Evolutionary conservation across 2,113 vertebrate species (phyloP).

Genomic region (Macrotis lagotis): DNA sequence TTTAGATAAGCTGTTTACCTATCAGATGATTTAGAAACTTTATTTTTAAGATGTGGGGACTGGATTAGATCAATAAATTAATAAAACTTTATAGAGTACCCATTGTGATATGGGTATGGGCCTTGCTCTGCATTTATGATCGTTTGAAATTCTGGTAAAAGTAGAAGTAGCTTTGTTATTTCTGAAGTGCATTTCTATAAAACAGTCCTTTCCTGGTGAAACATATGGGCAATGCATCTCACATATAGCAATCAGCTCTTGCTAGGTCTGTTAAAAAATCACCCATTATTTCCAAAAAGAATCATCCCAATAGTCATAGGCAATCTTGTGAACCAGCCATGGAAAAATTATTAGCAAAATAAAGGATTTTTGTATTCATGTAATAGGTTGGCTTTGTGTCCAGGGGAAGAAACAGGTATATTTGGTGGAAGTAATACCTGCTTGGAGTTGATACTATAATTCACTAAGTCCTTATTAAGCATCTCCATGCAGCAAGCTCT

Average conservation of each 20-base stretch:
- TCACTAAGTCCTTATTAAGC: neutral
- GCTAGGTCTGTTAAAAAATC: neutral
- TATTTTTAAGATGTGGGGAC: neutral
- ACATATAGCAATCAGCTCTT: neutral
- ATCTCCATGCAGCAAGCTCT: neutral
- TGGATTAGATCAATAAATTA: neutral
- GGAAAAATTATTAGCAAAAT: neutral
- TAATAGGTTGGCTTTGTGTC: neutral
- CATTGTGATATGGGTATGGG: neutral
- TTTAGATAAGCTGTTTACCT: neutral
- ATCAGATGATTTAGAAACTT: neutral
- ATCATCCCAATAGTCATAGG: neutral
- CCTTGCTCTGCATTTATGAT: neutral
- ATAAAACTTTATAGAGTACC: neutral
- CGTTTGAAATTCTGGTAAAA: neutral
- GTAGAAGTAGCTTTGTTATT: neutral
- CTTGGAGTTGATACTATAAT: neutral
- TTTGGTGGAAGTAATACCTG: neutral
- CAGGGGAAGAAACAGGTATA: neutral
- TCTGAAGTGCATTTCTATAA: neutral
- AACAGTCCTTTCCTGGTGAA: neutral
- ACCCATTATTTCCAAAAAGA: neutral
- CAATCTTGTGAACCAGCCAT: neutral
- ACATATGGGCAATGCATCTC: constrained; percentile 9
- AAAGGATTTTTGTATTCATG: constrained; percentile 4